Percentiles rank a stretch among this genome's conserved stretches.
Evolutionary conservation across 2,888 invertebrate genomes (phyloP).

Genomic region (Octonoba sinensis): DNA sequence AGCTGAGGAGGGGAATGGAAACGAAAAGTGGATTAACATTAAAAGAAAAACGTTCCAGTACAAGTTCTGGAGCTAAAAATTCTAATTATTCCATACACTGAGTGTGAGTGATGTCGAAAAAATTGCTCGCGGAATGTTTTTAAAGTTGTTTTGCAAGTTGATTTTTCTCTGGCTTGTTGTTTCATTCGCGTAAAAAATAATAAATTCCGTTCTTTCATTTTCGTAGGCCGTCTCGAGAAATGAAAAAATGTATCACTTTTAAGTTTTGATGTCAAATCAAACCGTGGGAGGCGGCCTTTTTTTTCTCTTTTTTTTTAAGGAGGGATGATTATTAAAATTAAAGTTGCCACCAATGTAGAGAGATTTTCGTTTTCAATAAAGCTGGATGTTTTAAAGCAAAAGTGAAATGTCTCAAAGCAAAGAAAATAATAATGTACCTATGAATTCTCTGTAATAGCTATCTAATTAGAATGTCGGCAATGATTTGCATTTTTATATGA

Average conservation of each 20-base stretch:
- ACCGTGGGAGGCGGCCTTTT: not conserved
- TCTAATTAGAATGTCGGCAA: no score
- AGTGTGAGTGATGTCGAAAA: constrained; percentile 43
- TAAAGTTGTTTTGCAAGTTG: constrained; percentile 59
- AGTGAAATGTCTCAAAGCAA: no score
- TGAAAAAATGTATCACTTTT: constrained; percentile 29
- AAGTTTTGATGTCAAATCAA: constrained; percentile 30
- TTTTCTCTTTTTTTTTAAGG: constrained; percentile 12
- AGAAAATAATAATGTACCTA: no score
- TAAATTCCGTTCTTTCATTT: not conserved
- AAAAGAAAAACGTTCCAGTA: constrained; percentile 40
- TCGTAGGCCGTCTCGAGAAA: not conserved
- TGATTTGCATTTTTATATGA: no score
- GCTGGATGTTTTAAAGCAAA: no score
- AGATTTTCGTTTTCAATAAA: no score
- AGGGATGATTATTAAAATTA: constrained; percentile 2
- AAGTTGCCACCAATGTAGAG: not conserved
- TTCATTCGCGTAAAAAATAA: constrained; percentile 30
- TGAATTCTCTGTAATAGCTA: no score
- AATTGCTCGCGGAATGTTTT: constrained; percentile 50
- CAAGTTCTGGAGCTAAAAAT: constrained; percentile 51
- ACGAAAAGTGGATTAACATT: constrained; percentile 58
- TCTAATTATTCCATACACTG: constrained; percentile 57
- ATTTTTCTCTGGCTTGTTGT: constrained; percentile 41
- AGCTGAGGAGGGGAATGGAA: constrained; percentile 13